phyloP scores from a whole-genome alignment of 2,113 vertebrate species.

The Cynoglossus semilaevis region DNA sequence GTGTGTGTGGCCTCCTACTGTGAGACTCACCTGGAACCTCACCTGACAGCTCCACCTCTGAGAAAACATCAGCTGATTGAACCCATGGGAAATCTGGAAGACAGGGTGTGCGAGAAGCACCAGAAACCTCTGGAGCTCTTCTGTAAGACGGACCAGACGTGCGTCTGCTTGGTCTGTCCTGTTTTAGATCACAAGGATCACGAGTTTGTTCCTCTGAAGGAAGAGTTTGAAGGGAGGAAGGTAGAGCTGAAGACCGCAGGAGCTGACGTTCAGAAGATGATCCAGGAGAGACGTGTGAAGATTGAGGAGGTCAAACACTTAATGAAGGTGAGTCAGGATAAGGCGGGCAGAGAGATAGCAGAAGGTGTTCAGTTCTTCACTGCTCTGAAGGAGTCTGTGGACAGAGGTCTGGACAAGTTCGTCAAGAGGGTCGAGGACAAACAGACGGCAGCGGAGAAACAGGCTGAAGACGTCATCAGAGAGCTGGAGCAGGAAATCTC shows the following conservation, averaged over 20 bases:
- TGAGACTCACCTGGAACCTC: slow-evolving; percentile 5
- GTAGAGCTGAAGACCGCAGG: not conserved
- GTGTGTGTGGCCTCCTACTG: slow-evolving; percentile 9
- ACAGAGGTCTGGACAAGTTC: not conserved
- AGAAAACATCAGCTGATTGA: not conserved
- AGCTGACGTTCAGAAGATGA: not conserved
- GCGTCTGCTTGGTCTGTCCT: slow-evolving; percentile 1
- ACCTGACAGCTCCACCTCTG: not conserved
- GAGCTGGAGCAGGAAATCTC: slow-evolving; percentile 12
- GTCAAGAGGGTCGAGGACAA: not conserved
- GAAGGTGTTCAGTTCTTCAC: not conserved
- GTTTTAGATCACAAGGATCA: not conserved
- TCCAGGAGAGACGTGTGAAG: slow-evolving; percentile 7
- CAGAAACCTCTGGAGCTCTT: slow-evolving; percentile 2
- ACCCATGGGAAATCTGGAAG: not conserved
- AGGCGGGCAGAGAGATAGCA: not conserved
- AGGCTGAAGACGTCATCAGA: not conserved
- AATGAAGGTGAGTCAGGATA: not conserved
- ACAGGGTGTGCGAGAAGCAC: not conserved
- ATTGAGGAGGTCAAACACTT: not conserved
- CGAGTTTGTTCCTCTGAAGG: not conserved
- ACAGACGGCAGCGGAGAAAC: not conserved
- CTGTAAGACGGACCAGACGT: slow-evolving; percentile 8
- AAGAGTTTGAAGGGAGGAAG: not conserved
- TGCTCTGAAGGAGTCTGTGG: not conserved